Percentiles rank a stretch among this genome's conserved stretches.
Conservation (phyloP, 2,113 vertebrate genomes). For the Chauna torquata region DNA sequence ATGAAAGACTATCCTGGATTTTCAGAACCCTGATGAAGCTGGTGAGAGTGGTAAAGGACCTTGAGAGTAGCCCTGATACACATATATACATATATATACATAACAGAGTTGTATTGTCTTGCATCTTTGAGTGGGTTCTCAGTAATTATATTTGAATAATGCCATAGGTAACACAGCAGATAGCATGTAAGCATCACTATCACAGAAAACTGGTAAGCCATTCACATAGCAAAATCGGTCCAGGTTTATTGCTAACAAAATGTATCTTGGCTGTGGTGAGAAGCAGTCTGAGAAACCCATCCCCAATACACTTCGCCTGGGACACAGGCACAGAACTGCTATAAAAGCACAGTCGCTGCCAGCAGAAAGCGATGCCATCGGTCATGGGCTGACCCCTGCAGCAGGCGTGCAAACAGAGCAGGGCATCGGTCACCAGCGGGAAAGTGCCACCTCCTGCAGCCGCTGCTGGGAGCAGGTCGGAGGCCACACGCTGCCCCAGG, state of each 20-base stretch:
- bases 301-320: background rate
- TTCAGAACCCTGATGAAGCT: background rate
- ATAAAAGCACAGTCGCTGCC: background rate
- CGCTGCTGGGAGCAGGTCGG: background rate
- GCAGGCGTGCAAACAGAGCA: accelerated
- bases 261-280: background rate
- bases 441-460: background rate
- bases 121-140: background rate
- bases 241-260: background rate
- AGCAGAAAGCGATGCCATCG: background rate
- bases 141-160: background rate
- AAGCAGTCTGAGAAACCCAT: background rate
- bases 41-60: background rate
- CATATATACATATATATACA: too few species aligned
- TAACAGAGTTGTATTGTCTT: background rate
- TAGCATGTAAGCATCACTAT: background rate
- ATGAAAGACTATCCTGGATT: background rate
- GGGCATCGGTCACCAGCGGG: background rate
- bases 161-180: background rate
- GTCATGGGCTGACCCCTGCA: background rate
- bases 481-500: accelerated
- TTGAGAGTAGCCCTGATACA: background rate
- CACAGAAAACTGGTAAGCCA: background rate
- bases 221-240: background rate
- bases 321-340: background rate